phyloP scores from a whole-genome alignment of 2,888 invertebrate genomes.

The Drosophila leonis region DNA sequence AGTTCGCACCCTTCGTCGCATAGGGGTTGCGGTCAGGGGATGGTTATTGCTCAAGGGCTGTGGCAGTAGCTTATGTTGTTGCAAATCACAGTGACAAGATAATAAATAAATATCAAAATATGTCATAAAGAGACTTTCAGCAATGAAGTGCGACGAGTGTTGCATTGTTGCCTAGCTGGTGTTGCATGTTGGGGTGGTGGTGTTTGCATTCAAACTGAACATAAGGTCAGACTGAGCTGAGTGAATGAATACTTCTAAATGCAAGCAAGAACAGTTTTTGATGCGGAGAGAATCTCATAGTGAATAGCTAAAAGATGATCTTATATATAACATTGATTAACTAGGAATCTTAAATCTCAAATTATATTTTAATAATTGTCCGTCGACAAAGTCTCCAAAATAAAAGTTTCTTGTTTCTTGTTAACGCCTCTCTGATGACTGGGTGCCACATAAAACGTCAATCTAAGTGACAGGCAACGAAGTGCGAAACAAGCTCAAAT shows the following conservation, averaged over 20 bases:
- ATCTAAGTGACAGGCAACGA: conserved; percentile 43
- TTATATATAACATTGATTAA: neutral
- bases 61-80: conserved; percentile 68
- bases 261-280: no score
- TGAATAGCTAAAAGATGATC: neutral
- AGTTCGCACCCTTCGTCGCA: conserved; percentile 45
- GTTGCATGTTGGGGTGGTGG: conserved; percentile 7
- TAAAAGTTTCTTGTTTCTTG: neutral
- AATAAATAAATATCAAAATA: conserved; percentile 84
- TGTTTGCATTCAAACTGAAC: conserved; percentile 45
- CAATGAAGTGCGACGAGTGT: conserved; percentile 7
- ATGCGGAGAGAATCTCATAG: neutral
- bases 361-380: neutral
- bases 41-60: conserved; percentile 46
- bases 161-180: neutral
- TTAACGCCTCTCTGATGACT: conserved; percentile 10
- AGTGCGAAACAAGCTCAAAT: conserved; percentile 74
- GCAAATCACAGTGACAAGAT: conserved; percentile 81
- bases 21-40: conserved; percentile 52
- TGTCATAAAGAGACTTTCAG: conserved; percentile 81
- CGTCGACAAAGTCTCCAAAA: neutral
- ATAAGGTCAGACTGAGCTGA: conserved; percentile 31
- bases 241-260: neutral
- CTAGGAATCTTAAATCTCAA: neutral
- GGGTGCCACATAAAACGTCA: conserved; percentile 34